These are phyloP conservation scores for Palythoa caribaeorum DNA, from an alignment of 92 coral and sea anemone species.

Conservation along the genomic window DNA sequence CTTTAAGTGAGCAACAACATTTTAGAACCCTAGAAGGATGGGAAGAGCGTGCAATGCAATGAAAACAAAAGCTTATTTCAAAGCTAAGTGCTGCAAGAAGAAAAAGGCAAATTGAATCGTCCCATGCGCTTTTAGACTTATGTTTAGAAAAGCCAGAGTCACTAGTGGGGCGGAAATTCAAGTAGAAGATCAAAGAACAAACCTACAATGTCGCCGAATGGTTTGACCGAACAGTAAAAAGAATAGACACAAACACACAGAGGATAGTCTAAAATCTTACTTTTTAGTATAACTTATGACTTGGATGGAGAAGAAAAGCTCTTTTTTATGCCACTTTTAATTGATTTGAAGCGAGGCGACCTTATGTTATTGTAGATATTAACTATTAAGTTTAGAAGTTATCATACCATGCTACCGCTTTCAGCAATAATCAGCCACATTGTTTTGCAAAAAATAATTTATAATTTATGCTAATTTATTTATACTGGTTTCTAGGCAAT, in stretches of 20 bases:
- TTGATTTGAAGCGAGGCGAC: conserved; percentile 9
- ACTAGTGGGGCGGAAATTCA: not conserved
- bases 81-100: not conserved
- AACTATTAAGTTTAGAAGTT: not conserved
- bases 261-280: not conserved
- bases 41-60: not conserved
- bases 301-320: conserved; percentile 2
- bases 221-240: not conserved
- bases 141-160: not conserved
- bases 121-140: not conserved
- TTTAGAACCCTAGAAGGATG: not conserved
- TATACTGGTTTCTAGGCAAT: conserved; percentile 13
- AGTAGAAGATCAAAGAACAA: conserved; percentile 4
- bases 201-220: not conserved
- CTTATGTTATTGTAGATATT: not conserved
- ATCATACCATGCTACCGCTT: not conserved
- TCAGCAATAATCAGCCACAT: no score
- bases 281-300: not conserved
- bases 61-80: not conserved
- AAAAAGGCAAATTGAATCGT: not conserved
- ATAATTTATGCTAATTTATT: conserved; percentile 12
- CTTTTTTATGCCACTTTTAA: not conserved
- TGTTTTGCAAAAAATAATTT: not conserved
- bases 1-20: not conserved
- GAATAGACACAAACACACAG: not conserved